Conservation (phyloP, 2,888 invertebrate genomes). For the Yponomeuta cagnagella region DNA sequence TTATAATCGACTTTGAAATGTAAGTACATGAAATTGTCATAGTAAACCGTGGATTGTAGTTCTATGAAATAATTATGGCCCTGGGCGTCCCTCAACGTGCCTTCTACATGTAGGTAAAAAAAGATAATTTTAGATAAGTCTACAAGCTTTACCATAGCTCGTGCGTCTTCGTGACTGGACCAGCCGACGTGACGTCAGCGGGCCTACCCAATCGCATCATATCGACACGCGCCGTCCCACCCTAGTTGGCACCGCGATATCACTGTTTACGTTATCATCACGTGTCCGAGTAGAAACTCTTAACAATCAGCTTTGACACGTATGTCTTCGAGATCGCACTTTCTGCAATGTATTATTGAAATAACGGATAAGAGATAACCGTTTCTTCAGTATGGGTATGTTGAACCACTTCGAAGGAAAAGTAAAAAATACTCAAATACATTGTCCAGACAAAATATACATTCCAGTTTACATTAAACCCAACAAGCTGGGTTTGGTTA, state of each 20-base stretch:
- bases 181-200: neutral
- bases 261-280: neutral
- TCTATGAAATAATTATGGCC: neutral
- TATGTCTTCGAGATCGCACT: neutral
- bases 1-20: too few species aligned
- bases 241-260: neutral
- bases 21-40: too few species aligned
- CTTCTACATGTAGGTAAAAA: too few species aligned
- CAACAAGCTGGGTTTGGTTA: too few species aligned
- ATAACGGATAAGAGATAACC: too few species aligned
- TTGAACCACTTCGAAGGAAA: too few species aligned
- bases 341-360: too few species aligned
- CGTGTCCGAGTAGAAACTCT: neutral
- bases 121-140: neutral
- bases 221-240: neutral
- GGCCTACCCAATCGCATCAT: neutral
- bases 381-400: too few species aligned
- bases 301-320: neutral
- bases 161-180: neutral
- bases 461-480: too few species aligned
- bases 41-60: too few species aligned
- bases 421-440: too few species aligned
- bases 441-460: too few species aligned
- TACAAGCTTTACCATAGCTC: neutral
- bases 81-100: neutral